Conservation (phyloP, 2,888 invertebrate genomes). For the Autographa pulchrina region DNA sequence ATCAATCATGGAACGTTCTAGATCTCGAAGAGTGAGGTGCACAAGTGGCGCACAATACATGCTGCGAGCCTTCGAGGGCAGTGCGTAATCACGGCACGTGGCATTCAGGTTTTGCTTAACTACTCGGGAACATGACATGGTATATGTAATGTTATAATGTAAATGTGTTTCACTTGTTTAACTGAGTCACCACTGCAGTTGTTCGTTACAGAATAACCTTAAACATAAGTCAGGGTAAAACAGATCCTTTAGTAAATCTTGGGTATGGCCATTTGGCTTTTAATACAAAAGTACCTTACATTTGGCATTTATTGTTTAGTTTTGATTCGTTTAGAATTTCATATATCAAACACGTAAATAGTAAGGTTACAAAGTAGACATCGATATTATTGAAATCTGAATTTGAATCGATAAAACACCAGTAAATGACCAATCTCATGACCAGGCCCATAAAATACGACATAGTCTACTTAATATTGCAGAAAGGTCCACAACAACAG, state of each 20-base stretch:
- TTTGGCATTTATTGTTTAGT: background rate
- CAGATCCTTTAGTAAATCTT: background rate
- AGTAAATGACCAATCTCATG: background rate
- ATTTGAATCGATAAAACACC: background rate
- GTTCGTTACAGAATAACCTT: background rate
- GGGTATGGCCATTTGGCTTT: background rate
- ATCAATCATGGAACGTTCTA: background rate
- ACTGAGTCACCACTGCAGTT: background rate
- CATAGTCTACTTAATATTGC: slow-evolving; percentile 12
- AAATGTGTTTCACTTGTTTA: too few relatives aligned
- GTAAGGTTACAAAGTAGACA: background rate
- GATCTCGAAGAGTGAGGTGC: background rate
- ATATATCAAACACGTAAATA: background rate
- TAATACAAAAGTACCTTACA: background rate
- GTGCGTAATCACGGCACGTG: slow-evolving; percentile 4
- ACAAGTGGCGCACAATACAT: slow-evolving; percentile 1
- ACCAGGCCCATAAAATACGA: slow-evolving; percentile 4
- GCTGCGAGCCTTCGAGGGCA: background rate
- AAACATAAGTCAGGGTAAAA: background rate
- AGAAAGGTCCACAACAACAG: slow-evolving; percentile 16
- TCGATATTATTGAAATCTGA: background rate
- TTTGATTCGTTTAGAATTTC: background rate
- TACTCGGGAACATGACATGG: slow-evolving; percentile 2
- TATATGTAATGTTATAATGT: background rate
- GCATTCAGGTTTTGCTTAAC: slow-evolving; percentile 4